Evolutionary conservation across 2,888 invertebrate species (phyloP).

Genomic region (Coecobrya sp.): DNA sequence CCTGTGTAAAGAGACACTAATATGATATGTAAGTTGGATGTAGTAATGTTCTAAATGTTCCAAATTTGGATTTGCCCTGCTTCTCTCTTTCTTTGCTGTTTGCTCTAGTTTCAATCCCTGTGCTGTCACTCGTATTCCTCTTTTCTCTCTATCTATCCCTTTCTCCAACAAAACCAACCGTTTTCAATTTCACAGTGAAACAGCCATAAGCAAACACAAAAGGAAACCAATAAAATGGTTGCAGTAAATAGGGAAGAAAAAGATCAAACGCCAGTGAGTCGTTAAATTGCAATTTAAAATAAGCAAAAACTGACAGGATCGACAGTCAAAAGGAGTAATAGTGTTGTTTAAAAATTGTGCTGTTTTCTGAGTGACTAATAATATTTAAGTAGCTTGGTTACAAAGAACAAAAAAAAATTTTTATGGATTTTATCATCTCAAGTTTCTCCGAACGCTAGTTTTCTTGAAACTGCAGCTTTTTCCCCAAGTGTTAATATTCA

Average conservation of each 20-base stretch:
- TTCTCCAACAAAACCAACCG: neutral
- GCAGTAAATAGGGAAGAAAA: neutral
- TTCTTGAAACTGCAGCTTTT: neutral
- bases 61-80: neutral
- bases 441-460: neutral
- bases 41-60: neutral
- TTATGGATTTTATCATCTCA: neutral
- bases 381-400: neutral
- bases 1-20: neutral
- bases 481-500: neutral
- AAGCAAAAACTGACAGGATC: neutral
- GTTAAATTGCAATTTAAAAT: neutral
- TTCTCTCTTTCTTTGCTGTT: conserved; percentile 1
- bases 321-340: neutral
- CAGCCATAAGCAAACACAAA: neutral
- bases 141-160: neutral
- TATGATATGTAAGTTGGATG: neutral
- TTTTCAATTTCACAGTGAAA: neutral
- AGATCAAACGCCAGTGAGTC: neutral
- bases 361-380: neutral
- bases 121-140: conserved; percentile 9
- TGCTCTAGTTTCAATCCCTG: neutral
- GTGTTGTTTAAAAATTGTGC: neutral
- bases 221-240: neutral
- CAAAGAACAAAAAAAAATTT: neutral